Base-by-base conservation (phyloP, 1,140 invertebrate species). In the Rhopalosiphum maidis region DNA sequence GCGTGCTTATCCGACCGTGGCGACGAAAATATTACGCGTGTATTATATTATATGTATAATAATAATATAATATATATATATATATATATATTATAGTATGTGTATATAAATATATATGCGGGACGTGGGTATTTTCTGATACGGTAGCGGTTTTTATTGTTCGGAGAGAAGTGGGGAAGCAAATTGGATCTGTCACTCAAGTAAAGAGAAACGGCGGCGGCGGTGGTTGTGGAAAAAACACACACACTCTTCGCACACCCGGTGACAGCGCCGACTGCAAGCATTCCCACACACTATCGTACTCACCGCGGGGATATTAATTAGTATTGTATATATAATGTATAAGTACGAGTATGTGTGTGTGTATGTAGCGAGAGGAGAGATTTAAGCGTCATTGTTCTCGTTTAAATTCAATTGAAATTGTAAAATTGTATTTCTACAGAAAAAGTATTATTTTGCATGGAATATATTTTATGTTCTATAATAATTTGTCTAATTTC, bases 121-220 rank as follows among this genome's bases (percentile, higher is more conserved):
- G n/a, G 54, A 21, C 48, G 91, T 93, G 77, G 48, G 91, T 92
- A 60, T 90, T 90, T 86, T 93, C 48, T 85, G 48, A 85, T 54
- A 93, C 91, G 41, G 91, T 93, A 93, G 91, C 91, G 46, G 82
- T 55, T 93, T 93, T 93, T 86, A 93, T 93, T 93, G 91, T 93
- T 93, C 46, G 46, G 48, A 86, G 85, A 86, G 85, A 86, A 43
- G 82, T 41, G 55, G 82, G 91, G 91, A 93, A 93, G 82, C 91
- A 93, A 93, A 93, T 93, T 93, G 91, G 82, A 93, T 93, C 91
- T 93, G 91, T 93, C 91, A 93, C 91, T 93, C 91, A 93, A 92
- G 43, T 48, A 43, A 48, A 93, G 68, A 93, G 82, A 54, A 25
- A 83, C 60, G 48, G 87, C 18, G n/a, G 48, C 15, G 83, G 41